phyloP scores from a whole-genome alignment of 2,888 invertebrate species.

The Fragum sueziense region DNA sequence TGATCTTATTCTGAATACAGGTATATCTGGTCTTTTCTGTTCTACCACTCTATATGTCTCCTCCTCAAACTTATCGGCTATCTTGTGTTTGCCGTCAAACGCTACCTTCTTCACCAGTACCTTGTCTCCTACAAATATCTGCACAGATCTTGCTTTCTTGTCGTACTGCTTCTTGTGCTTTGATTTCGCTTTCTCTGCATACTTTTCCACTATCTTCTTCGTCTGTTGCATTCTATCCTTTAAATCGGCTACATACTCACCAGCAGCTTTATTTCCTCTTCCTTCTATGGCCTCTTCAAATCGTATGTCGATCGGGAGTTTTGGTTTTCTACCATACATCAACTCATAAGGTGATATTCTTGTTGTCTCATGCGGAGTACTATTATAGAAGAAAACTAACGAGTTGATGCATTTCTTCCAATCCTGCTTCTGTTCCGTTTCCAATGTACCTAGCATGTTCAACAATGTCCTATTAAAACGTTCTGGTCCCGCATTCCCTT shows the following conservation, averaged over 20 bases:
- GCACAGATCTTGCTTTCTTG: constrained; percentile 5
- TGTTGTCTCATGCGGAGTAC: constrained; percentile 37
- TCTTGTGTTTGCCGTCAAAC: constrained; percentile 31
- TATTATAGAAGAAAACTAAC: constrained; percentile 30
- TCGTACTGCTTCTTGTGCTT: constrained; percentile 25
- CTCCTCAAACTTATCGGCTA: constrained; percentile 27
- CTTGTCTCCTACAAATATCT: constrained; percentile 13
- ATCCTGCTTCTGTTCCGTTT: constrained; percentile 23
- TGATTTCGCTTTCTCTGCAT: constrained; percentile 1
- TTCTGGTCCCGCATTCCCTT: constrained; percentile 40
- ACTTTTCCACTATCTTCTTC: constrained; percentile 2
- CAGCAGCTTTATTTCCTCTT: background rate
- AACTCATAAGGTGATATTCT: constrained; percentile 37
- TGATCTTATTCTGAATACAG: constrained; percentile 7
- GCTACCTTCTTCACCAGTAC: constrained; percentile 9
- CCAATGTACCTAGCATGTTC: constrained; percentile 34
- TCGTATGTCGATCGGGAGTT: constrained; percentile 37
- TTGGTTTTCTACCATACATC: constrained; percentile 43
- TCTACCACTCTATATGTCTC: constrained; percentile 22
- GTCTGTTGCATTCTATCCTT: background rate
- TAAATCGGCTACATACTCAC: constrained; percentile 10
- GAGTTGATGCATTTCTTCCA: constrained; percentile 33
- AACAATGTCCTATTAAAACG: constrained; percentile 41
- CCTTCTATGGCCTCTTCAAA: constrained; percentile 6
- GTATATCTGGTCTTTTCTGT: constrained; percentile 19